phyloP scores from a whole-genome alignment of 2,113 vertebrate genomes.

The Brachypodius melanocephalos region DNA sequence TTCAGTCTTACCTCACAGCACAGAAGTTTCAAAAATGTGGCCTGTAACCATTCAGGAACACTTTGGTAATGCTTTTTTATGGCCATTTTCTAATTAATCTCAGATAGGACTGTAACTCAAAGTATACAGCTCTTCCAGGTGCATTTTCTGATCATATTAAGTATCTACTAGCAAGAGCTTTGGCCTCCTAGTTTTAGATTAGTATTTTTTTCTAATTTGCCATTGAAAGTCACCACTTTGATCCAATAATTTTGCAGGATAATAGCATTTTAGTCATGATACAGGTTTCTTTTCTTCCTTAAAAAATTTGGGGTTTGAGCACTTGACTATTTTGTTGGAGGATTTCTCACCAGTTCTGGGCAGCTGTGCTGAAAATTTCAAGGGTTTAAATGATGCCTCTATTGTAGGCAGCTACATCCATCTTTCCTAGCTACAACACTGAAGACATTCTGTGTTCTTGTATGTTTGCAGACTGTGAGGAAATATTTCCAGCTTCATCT shows the following conservation, averaged over 20 bases:
- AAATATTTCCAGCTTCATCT: not conserved
- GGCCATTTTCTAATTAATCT: not conserved
- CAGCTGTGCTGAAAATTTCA: not conserved
- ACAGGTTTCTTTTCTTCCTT: not conserved
- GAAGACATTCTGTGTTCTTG: not conserved
- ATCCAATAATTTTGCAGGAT: not conserved
- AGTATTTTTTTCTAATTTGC: not conserved
- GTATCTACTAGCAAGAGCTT: not conserved
- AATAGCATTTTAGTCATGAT: not conserved
- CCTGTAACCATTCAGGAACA: not conserved
- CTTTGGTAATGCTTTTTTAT: not conserved
- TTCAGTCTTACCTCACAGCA: not conserved
- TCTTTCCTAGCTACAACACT: not conserved
- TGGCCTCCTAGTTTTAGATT: not conserved
- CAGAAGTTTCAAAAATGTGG: not conserved
- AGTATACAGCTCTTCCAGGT: not conserved
- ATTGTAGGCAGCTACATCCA: not conserved
- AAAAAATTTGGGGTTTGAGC: accelerated
- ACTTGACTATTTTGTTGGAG: not conserved
- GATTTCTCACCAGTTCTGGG: not conserved
- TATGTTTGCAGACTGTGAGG: not conserved
- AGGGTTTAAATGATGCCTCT: not conserved
- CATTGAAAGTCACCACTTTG: not conserved
- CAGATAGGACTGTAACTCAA: not conserved
- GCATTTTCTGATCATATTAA: not conserved